Evolutionary conservation across 2,113 vertebrate species (phyloP).

Genomic region (Catharus minimus): DNA sequence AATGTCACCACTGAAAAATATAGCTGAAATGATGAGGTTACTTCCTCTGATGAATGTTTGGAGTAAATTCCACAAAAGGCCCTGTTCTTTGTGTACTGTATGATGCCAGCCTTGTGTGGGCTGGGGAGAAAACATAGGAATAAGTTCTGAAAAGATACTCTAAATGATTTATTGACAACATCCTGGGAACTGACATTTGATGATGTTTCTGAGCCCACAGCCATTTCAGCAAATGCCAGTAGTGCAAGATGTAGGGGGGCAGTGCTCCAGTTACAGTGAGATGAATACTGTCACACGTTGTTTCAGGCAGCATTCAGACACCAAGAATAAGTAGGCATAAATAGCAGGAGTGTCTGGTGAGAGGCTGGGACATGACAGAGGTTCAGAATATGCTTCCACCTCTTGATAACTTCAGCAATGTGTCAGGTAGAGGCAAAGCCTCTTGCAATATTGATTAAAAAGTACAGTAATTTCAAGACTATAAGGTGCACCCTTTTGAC

Average conservation of each 20-base stretch:
- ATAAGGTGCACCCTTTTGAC: too few species aligned
- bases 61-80: constrained; percentile 23
- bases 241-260: not conserved
- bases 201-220: not conserved
- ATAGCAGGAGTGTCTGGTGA: not conserved
- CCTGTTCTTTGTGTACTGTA: not conserved
- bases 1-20: constrained; percentile 58
- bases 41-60: constrained; percentile 27
- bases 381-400: not conserved
- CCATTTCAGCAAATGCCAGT: constrained; percentile 28
- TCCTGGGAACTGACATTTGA: constrained; percentile 36
- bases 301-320: not conserved
- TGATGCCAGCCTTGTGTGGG: constrained; percentile 14
- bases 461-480: too few species aligned
- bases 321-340: constrained; percentile 7
- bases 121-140: not conserved
- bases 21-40: constrained; percentile 27
- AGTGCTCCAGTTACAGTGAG: constrained; percentile 28
- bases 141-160: constrained; percentile 11
- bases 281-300: not conserved
- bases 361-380: not conserved
- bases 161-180: constrained; percentile 30
- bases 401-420: not conserved
- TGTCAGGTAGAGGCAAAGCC: not conserved
- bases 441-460: not conserved